Base-by-base conservation (phyloP, 2,797 vertebrate species). In the Hapalemur alaotrensis region DNA sequence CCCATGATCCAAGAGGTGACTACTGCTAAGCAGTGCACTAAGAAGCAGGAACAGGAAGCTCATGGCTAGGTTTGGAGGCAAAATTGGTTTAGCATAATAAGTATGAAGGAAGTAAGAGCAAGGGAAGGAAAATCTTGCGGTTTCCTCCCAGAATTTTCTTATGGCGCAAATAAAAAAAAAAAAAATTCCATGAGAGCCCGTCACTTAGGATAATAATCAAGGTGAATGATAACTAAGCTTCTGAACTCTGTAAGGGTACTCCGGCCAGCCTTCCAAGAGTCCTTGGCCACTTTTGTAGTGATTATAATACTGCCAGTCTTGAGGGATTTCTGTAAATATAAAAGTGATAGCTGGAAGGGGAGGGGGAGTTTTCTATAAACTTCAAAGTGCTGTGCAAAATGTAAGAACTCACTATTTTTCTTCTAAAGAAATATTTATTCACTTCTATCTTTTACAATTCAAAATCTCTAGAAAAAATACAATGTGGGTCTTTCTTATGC, bases 401-500 rank as follows among this genome's bases (percentile, higher is more conserved):
- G 67, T 76, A 95, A 90, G 50, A 35, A 87, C 25, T 89, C 28
- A 48, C 23, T 59, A 17, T n/a, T 84, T 93, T 89, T 70, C 83
- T 75, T 78, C 43, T 73, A 91, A 96, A 89, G 93, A 95, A 95
- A 91, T 96, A 93, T 72, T 57, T 41, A 72, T 76, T 93, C 48
- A 87, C 22, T 83, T 92, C 32, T 88, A 6, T 83, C 76, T 81
- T 93, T 93, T 89, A 69, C n/a, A 92, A 72, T 86, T 94, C 87
- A 82, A 95, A 96, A 88, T 72, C 57, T n/a, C 73, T 95, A 73
- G 3, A 4, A 93, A 95, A 93, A 90, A 93, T 43, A 57, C 87
- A 84, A 88, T 54, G 38, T 89, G 63, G 80, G 63, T 96, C 92
- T 90, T 87, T 97, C 87, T 92, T 89, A 92, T 93, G 95, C 97